These are phyloP conservation scores for Myripristis jacobus DNA, from an alignment of 2,797 vertebrate species.

Conservation along the genomic window DNA sequence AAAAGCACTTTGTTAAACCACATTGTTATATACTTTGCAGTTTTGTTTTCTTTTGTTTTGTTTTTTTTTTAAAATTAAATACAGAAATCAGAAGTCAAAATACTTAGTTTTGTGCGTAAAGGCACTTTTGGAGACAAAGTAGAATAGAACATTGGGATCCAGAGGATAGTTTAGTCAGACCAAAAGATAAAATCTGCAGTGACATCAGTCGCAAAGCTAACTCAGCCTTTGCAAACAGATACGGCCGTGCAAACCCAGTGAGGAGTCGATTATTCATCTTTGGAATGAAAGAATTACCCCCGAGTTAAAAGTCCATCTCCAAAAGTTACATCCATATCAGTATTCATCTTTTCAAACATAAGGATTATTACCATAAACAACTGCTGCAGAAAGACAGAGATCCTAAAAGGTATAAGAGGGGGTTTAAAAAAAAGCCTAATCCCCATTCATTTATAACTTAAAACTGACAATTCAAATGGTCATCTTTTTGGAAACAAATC, in stretches of 20 bases:
- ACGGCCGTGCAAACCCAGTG: slow-evolving; percentile 39
- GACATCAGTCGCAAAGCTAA: slow-evolving; percentile 55
- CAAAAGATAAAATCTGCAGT: slow-evolving; percentile 44
- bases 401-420: not conserved
- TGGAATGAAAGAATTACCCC: slow-evolving; percentile 54
- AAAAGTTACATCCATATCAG: slow-evolving; percentile 11
- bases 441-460: not conserved
- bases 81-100: slow-evolving; percentile 45
- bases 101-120: slow-evolving; percentile 73
- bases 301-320: slow-evolving; percentile 27
- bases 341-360: slow-evolving; percentile 12
- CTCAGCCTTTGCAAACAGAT: slow-evolving; percentile 43
- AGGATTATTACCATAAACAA: slow-evolving; percentile 7
- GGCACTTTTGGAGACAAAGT: slow-evolving; percentile 76
- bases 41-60: too few species aligned
- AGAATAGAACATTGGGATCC: slow-evolving; percentile 31
- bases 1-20: slow-evolving; percentile 68
- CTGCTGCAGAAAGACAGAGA: slow-evolving; percentile 12
- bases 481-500: not conserved
- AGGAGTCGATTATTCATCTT: slow-evolving; percentile 52
- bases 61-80: slow-evolving; percentile 54
- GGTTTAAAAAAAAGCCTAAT: not conserved
- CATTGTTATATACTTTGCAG: slow-evolving; percentile 61
- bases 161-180: slow-evolving; percentile 25
- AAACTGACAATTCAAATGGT: not conserved